Percentiles rank a stretch among this genome's conserved stretches.
Conservation (phyloP, 2,888 invertebrate species). For the Isotomurus palustris region DNA sequence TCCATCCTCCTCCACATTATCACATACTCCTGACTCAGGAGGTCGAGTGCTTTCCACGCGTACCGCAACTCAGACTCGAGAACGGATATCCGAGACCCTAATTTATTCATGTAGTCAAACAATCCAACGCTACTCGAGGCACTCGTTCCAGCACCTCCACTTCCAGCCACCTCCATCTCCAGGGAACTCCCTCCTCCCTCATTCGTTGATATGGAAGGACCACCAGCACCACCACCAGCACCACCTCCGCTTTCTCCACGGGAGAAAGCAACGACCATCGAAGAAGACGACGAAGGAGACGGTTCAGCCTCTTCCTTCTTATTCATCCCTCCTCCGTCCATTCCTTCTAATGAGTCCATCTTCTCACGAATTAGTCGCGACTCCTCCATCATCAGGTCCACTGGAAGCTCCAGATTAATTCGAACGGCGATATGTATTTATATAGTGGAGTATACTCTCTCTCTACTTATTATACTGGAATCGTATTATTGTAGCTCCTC, state of each 20-base stretch:
- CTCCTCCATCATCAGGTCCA: too few relatives aligned
- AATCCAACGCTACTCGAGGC: slow-evolving; percentile 47
- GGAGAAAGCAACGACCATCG: background rate
- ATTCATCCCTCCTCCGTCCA: too few relatives aligned
- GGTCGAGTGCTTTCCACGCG: slow-evolving; percentile 85
- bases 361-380: too few relatives aligned
- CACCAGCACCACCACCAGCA: background rate
- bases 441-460: too few relatives aligned
- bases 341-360: too few relatives aligned
- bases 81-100: slow-evolving; percentile 78
- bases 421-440: too few relatives aligned
- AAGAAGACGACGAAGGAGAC: background rate
- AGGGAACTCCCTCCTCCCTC: too few relatives aligned
- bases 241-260: background rate
- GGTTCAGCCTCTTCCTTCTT: background rate
- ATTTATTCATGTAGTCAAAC: slow-evolving; percentile 76
- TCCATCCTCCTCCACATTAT: slow-evolving; percentile 91
- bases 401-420: too few relatives aligned
- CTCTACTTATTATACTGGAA: too few relatives aligned
- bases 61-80: slow-evolving; percentile 86
- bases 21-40: slow-evolving; percentile 85
- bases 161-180: too few relatives aligned
- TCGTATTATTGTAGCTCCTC: too few relatives aligned
- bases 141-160: background rate
- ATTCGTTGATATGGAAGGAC: too few relatives aligned